A percentile compares a stretch with the other conserved stretches of the same genome.
phyloP scores from a whole-genome alignment of 2,888 invertebrate genomes.

The Sinopyrophorus schimmeli region DNA sequence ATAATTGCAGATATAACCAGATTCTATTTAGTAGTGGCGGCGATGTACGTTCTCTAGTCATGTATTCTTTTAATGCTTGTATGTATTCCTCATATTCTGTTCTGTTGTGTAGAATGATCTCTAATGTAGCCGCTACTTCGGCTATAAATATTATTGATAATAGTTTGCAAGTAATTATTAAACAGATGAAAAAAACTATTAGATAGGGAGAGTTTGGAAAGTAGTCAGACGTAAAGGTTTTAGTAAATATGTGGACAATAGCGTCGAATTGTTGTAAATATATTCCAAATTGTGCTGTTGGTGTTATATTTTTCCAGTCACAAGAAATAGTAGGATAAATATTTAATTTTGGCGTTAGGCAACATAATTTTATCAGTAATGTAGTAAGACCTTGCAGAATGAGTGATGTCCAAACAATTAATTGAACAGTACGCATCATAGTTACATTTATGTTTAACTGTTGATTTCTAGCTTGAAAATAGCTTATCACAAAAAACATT shows the following conservation, averaged over 20 bases:
- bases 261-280: neutral
- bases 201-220: slow-evolving; percentile 7
- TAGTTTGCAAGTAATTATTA: slow-evolving; percentile 18
- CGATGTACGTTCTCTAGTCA: slow-evolving; percentile 10
- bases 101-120: slow-evolving; percentile 19
- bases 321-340: slow-evolving; percentile 5
- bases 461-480: slow-evolving; percentile 20
- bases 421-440: slow-evolving; percentile 23
- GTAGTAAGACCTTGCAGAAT: slow-evolving; percentile 11
- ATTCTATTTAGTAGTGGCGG: slow-evolving; percentile 4
- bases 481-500: slow-evolving; percentile 29
- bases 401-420: slow-evolving; percentile 21
- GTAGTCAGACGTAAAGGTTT: neutral
- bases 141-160: slow-evolving; percentile 21
- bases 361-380: slow-evolving; percentile 14
- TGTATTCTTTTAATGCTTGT: slow-evolving; percentile 17
- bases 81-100: slow-evolving; percentile 22
- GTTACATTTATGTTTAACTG: slow-evolving; percentile 36
- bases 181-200: slow-evolving; percentile 2
- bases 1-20: slow-evolving; percentile 19
- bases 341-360: slow-evolving; percentile 8
- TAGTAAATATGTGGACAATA: neutral
- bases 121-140: slow-evolving; percentile 23
- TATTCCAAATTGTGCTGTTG: neutral
- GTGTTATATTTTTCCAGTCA: neutral